Evolutionary conservation across 1,140 invertebrate species (phyloP).

Genomic region (Anadara kagoshimensis): DNA sequence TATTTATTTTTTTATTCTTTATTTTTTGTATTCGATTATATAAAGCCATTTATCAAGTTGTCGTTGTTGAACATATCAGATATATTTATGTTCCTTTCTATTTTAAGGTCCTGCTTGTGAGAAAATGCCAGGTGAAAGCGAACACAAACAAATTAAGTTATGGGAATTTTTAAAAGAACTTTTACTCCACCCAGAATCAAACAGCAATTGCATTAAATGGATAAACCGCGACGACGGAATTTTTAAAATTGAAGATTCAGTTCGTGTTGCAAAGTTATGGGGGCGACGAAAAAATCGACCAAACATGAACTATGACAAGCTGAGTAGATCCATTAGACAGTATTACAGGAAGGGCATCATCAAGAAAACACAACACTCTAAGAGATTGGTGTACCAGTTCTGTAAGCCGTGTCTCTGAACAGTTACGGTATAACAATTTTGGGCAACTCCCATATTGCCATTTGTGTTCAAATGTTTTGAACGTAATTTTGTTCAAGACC

Average conservation of each 20-base stretch:
- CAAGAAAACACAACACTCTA: slow-evolving; percentile 98
- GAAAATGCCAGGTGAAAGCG: slow-evolving; percentile 25
- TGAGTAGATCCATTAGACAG: slow-evolving; percentile 97
- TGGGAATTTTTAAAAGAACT: slow-evolving; percentile 99
- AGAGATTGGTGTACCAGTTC: slow-evolving; percentile 99
- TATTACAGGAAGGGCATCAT: slow-evolving; percentile 99
- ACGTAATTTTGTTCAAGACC: no score
- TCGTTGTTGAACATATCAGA: no score
- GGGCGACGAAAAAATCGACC: slow-evolving; percentile 97
- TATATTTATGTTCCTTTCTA: no score
- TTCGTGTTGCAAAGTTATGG: slow-evolving; percentile 95
- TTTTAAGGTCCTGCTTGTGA: slow-evolving; percentile 6
- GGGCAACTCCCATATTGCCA: no score
- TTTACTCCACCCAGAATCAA: slow-evolving; percentile 87
- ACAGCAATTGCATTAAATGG: slow-evolving; percentile 97
- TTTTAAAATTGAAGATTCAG: slow-evolving; percentile 99
- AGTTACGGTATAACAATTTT: no score
- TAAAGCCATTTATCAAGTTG: no score
- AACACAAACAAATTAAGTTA: slow-evolving; percentile 85
- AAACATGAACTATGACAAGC: slow-evolving; percentile 99
- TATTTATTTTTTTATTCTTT: no score
- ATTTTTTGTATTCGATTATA: no score
- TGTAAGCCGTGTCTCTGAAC: slow-evolving; percentile 86
- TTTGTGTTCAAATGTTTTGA: no score
- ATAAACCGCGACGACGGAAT: slow-evolving; percentile 88